Base-by-base conservation (phyloP, 2,888 invertebrate genomes). In the Thecophora atra region DNA sequence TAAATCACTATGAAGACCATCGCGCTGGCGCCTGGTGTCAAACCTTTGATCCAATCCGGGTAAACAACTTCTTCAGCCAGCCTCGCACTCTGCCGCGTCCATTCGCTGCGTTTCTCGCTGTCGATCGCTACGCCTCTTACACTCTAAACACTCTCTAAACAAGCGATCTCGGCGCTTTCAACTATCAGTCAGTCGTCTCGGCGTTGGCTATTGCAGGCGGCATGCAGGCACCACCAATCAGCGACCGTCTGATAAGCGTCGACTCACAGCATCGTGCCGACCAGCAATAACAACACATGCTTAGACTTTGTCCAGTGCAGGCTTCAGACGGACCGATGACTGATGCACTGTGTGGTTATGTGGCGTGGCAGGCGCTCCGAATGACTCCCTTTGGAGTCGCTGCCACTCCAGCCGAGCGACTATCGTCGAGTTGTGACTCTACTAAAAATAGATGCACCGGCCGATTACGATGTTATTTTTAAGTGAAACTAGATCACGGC, bases 401-500 rank as follows among this genome's bases (percentile, higher is more conserved):
- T 51, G 67, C 58, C 21, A 8, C 58, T 58, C 21, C 47, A 70
- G 65, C 56, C 65, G 26, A 42, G 28, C 26, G 17, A 56, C 37
- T 26, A 30, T 67, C 42, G 30, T 13, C 11, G 30, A 8, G 4
- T 71, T 58, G 73, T 64, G 72, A 65, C 73, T 58, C 17, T 60
- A 71, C 81, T 82, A 82, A 81, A 82, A 81, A 82, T 82, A 82
- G 80, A 73, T 26, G 66, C 60, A 58, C 73, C 75, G 78, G 76
- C 76, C 77, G 78, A 76, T 75, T 77, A 75, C 76, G 74, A 69
- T 79, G 78, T 81, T 81, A 78, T 81, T 82, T 82, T 79, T 79
- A 81, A 80, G 81, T 70, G 72, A 81, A 82, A 82, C 81, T 82
- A 81, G 83, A 82, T 82, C 82, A 82, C 81, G 81, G 77, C 76